Conservation (phyloP, 2,797 vertebrate genomes). For the Chlorospingus flavigularis region DNA sequence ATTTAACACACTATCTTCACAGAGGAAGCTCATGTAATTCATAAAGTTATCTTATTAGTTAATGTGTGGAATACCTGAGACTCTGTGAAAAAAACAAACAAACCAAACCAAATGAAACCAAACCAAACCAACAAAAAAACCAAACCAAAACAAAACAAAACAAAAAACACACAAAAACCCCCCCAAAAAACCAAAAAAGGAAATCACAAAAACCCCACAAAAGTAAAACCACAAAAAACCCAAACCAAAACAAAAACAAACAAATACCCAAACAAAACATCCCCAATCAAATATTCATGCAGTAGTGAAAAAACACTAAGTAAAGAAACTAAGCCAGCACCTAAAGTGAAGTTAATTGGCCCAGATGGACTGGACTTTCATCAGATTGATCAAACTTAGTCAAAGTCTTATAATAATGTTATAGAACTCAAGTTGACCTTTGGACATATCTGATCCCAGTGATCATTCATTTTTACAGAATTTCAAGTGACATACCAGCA, state of each 20-base stretch:
- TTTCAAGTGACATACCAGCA: not conserved
- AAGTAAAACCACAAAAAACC: not conserved
- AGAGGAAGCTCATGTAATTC: not conserved
- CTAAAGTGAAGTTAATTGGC: not conserved
- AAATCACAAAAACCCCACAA: not conserved
- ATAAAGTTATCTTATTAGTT: not conserved
- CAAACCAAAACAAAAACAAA: not conserved
- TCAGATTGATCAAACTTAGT: constrained; percentile 8
- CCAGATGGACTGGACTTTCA: not conserved
- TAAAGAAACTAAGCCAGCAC: not conserved
- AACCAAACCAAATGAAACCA: not conserved
- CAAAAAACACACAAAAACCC: rapidly evolving
- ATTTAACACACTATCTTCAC: not conserved
- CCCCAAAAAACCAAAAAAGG: rapidly evolving
- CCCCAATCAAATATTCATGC: not conserved
- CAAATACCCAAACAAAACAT: not conserved
- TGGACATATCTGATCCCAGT: not conserved
- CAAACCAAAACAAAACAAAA: not conserved
- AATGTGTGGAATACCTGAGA: not conserved
- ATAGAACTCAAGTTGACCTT: not conserved
- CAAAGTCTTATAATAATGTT: constrained; percentile 12
- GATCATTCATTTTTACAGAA: not conserved
- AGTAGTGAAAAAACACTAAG: not conserved
- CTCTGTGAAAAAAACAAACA: not conserved
- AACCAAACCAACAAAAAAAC: not conserved